Evolutionary conservation across 2,888 invertebrate genomes (phyloP).

Genomic region (Icerya purchasi): DNA sequence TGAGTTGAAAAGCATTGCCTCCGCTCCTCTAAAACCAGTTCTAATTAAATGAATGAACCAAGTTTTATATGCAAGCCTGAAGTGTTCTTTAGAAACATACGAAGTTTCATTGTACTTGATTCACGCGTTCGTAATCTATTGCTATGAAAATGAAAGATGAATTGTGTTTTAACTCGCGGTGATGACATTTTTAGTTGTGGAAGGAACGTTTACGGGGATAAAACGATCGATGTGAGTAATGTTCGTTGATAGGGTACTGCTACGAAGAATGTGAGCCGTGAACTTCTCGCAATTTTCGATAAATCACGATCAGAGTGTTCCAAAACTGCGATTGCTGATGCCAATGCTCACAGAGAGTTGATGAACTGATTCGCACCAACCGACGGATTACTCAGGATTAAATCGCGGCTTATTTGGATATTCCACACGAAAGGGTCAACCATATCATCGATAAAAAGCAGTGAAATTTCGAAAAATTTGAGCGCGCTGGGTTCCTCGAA

Average conservation of each 20-base stretch:
- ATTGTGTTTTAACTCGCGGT: neutral
- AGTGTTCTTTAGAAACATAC: neutral
- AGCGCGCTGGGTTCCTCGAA: constrained; percentile 7
- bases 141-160: neutral
- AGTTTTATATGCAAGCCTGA: neutral
- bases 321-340: neutral
- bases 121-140: neutral
- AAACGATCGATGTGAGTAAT: constrained; percentile 8
- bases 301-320: neutral
- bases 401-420: neutral
- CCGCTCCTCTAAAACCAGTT: neutral
- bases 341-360: constrained; percentile 1
- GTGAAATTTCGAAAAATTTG: constrained; percentile 9
- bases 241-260: constrained; percentile 2
- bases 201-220: constrained; percentile 1
- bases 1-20: neutral
- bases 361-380: constrained; percentile 3
- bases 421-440: constrained; percentile 3
- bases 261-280: neutral
- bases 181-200: constrained; percentile 2
- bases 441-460: constrained; percentile 1
- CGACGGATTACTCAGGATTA: constrained; percentile 3
- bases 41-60: neutral
- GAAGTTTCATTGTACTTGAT: neutral
- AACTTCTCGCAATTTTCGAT: neutral